Percentiles rank a stretch among this genome's conserved stretches.
phyloP scores from a whole-genome alignment of 35 echinoderm and acorn worm genomes.

The Strongylocentrotus purpuratus region DNA sequence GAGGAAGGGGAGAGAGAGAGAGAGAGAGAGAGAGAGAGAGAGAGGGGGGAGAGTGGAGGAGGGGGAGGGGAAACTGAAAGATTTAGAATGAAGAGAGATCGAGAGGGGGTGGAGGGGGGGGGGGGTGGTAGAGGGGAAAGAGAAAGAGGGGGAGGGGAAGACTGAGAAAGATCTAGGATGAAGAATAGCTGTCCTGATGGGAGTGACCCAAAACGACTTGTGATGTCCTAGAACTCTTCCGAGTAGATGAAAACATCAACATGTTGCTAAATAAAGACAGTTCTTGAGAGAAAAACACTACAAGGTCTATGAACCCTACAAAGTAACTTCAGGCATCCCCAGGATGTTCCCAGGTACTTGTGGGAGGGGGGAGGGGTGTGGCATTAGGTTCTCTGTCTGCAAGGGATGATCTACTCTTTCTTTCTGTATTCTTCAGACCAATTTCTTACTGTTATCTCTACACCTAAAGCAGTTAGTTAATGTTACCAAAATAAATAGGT shows the following conservation, averaged over 20 bases:
- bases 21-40: neutral
- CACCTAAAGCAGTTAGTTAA: too few relatives aligned
- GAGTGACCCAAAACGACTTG: neutral
- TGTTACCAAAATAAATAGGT: too few relatives aligned
- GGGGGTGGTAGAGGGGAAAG: neutral
- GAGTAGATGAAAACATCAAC: constrained; percentile 1
- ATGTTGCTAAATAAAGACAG: neutral
- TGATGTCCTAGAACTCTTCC: neutral
- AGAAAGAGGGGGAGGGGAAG: neutral
- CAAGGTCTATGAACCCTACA: neutral
- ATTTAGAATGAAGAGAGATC: neutral
- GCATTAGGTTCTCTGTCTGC: too few relatives aligned
- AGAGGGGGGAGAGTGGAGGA: neutral
- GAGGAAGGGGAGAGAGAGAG: too few relatives aligned
- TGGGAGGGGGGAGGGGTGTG: neutral
- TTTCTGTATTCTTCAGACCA: too few relatives aligned
- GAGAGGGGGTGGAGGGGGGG: neutral
- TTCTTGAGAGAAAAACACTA: neutral
- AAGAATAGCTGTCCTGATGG: neutral
- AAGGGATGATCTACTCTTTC: too few relatives aligned
- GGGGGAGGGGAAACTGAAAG: neutral
- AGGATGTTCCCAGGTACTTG: neutral
- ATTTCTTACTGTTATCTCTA: too few relatives aligned
- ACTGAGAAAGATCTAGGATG: neutral
- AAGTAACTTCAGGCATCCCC: too few relatives aligned